These are phyloP conservation scores for Argentina silus DNA, from an alignment of 2,797 vertebrate species.

Conservation along the genomic window DNA sequence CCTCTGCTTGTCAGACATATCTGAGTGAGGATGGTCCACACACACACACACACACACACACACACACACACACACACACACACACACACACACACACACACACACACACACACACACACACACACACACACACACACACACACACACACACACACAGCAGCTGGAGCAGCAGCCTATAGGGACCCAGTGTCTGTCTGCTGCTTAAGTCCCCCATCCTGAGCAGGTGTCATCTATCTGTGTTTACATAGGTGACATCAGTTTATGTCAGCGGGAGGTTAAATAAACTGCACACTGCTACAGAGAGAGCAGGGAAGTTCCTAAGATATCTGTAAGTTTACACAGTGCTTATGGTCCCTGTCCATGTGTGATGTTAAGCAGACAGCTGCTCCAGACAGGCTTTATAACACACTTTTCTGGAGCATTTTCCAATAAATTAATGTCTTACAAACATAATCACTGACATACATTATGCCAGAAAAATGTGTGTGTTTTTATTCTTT, in stretches of 20 bases:
- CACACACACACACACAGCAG: constrained; percentile 6
- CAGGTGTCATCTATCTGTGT: constrained; percentile 57
- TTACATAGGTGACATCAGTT: constrained; percentile 57
- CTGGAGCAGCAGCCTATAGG: background rate
- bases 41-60: constrained; percentile 9
- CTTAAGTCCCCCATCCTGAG: background rate
- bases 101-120: constrained; percentile 7
- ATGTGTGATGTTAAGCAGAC: constrained; percentile 55
- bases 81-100: background rate
- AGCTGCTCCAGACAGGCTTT: constrained; percentile 46
- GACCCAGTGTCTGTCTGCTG: background rate
- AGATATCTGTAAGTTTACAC: constrained; percentile 55
- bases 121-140: background rate
- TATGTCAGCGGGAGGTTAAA: constrained; percentile 59
- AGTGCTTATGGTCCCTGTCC: constrained; percentile 26
- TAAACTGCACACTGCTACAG: constrained; percentile 51
- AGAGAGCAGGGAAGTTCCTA: constrained; percentile 38
- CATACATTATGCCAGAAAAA: constrained; percentile 43
- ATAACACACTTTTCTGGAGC: constrained; percentile 50
- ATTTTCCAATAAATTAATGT: constrained; percentile 47
- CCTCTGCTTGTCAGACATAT: background rate
- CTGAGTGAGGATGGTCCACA: background rate
- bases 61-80: background rate
- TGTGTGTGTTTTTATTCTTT: constrained; percentile 37
- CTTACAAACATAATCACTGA: constrained; percentile 47